Evolutionary conservation across 2,113 vertebrate genomes (phyloP), one percentile per base, ranked within the genome.

Genomic region (Hyaena hyaena): DNA sequence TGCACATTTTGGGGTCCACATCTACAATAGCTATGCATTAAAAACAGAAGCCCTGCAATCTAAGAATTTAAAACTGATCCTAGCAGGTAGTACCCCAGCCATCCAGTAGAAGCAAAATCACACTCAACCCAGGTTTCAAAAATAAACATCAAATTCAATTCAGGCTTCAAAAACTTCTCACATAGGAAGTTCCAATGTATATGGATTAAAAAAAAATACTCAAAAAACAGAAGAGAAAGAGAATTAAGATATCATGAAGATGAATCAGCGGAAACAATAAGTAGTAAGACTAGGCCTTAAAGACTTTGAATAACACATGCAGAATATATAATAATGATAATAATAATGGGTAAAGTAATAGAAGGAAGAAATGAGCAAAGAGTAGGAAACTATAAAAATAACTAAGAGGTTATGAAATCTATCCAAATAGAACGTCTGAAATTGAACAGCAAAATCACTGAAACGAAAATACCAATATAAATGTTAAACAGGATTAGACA

Each of bases 291-390:
- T 63, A 91, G 80, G 43, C 7, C 21, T n/a, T 24, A 82, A 82
- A 68, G 19, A 68, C 35, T 84, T 97, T 61, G 84, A 88, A 65
- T 50, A 71, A 33, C 65, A 76, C n/a, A 76, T 76, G 39, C 1
- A 88, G 31, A n/a, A 69, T 35, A 65, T 93, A 81, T 88, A 96
- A 48, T 84, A 91, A 88, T 84, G 76, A n/a, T 76, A 96, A 48
- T 84, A 91, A 88, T 84, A 81, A n/a, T 76, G 5, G 31, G 69
- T 45, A 92, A 95, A 77, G 3, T 89, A 93, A 68, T 48, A 48
- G 58, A 50, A 61, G 2, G 6, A 73, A 80, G 28, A 89, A 88
- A 76, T 65, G 17, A 93, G 4, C 23, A 43, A 80, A 48, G 31
- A 69, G 4, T 88, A 81, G 61, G 12, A 91, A 48, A 58, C 14